Base-by-base conservation (phyloP, 1,140 invertebrate genomes). In the Trinorchestia longiramus region DNA sequence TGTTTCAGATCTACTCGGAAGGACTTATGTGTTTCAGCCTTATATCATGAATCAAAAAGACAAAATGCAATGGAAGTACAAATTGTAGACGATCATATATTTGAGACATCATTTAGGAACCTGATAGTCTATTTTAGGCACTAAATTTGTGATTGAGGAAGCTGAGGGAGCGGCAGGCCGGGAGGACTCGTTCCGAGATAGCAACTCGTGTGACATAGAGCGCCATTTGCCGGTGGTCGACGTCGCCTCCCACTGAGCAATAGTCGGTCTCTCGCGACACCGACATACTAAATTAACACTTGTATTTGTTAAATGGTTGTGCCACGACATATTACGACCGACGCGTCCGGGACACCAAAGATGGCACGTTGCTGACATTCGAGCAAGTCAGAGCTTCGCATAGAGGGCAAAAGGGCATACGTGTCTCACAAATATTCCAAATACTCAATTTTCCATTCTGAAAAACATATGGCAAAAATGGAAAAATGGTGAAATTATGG, bases 271-370 rank as follows among this genome's bases (percentile, higher is more conserved):
- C 88, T 23, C 4, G 88, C 88, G 88, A 91, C 88, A 91, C 41
- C 43, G 88, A 42, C 88, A 91, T 91, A 43, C 88, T 91, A 91
- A 43, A 91, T 91, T 91, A 91, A 91, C 88, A 91, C 88, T 43
- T 91, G 88, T 91, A 91, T 91, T 43, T 91, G 88, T 91, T 91
- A 91, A 91, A 91, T 91, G 88, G 88, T 91, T 15, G 43, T 15
- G 28, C 88, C 43, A 11, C 41, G 88, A 91, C 88, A 91, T 91
- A 91, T 91, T 43, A 91, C 36, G 41, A 36, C 88, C 43, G 36
- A 28, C 43, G 88, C 88, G 41, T 91, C 88, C 41, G 88, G 6
- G 88, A 42, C 88, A 91, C 88, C 43, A 91, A 28, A 91, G 41
- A 28, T 77, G 62, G 62, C 28, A 77, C 62, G 36, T 77, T 11